A percentile compares a stretch with the other conserved stretches of the same genome.
Evolutionary conservation across 2,797 vertebrate genomes (phyloP).

Genomic region (Prunella strophiata): DNA sequence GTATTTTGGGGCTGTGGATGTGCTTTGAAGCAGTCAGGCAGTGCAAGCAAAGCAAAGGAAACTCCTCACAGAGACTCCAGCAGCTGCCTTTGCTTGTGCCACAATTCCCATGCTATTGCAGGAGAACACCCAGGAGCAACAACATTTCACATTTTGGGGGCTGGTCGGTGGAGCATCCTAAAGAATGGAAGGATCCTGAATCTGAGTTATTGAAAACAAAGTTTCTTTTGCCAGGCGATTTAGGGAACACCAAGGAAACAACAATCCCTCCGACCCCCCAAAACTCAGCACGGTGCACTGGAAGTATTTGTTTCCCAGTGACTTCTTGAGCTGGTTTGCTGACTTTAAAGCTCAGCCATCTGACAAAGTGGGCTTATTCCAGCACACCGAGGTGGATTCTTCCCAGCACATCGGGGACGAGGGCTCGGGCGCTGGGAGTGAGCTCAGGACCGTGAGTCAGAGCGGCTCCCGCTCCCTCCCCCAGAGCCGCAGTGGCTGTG

Average conservation of each 20-base stretch:
- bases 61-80: background rate
- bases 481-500: constrained; percentile 29
- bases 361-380: background rate
- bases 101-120: background rate
- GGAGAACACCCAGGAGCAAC: background rate
- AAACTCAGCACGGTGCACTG: background rate
- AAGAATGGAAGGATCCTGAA: background rate
- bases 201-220: background rate
- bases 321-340: background rate
- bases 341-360: background rate
- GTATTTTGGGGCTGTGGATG: background rate
- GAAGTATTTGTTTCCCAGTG: background rate
- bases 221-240: background rate
- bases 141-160: background rate
- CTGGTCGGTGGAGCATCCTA: background rate
- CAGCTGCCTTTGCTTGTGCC: background rate
- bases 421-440: background rate
- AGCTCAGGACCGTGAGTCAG: constrained; percentile 33
- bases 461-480: constrained; percentile 39
- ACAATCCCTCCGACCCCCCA: background rate
- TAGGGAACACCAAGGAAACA: background rate
- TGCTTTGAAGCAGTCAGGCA: background rate
- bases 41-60: background rate
- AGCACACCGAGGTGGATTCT: background rate
- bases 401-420: background rate